Percentiles rank a stretch among this genome's conserved stretches.
Evolutionary conservation across 2,113 vertebrate genomes (phyloP).

Genomic region (Cisticola juncidis): DNA sequence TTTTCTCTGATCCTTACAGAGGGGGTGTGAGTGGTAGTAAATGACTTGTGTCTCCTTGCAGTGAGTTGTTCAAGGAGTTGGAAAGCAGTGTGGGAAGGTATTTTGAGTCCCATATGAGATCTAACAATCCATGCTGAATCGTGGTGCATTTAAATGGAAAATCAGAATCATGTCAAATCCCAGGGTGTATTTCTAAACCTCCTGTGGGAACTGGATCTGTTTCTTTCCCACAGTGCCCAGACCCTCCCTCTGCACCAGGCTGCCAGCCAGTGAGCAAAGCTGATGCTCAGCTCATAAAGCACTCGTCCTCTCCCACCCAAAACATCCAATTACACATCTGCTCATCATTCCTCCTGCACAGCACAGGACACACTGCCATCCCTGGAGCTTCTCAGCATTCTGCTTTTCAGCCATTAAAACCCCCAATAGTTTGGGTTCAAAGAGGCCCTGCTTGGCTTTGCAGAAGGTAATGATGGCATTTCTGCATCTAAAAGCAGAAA

Average conservation of each 20-base stretch:
- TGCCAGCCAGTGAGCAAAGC: not conserved
- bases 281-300: not conserved
- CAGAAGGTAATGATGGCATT: not conserved
- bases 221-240: not conserved
- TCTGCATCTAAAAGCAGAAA: not conserved
- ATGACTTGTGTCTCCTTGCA: not conserved
- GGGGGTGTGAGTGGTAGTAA: not conserved
- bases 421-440: not conserved
- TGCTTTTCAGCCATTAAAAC: not conserved
- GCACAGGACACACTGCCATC: not conserved
- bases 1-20: not conserved
- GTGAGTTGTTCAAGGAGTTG: not conserved
- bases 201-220: not conserved
- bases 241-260: not conserved
- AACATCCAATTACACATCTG: not conserved
- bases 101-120: not conserved
- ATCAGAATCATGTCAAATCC: not conserved
- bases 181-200: not conserved
- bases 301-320: not conserved
- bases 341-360: not conserved
- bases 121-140: fast-evolving
- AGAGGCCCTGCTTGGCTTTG: not conserved
- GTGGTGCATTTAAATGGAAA: not conserved
- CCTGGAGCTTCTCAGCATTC: not conserved
- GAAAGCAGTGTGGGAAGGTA: not conserved